These are phyloP conservation scores for Rhimphoctona megacephalus DNA, from an alignment of 2,888 invertebrate species.

Conservation along the genomic window DNA sequence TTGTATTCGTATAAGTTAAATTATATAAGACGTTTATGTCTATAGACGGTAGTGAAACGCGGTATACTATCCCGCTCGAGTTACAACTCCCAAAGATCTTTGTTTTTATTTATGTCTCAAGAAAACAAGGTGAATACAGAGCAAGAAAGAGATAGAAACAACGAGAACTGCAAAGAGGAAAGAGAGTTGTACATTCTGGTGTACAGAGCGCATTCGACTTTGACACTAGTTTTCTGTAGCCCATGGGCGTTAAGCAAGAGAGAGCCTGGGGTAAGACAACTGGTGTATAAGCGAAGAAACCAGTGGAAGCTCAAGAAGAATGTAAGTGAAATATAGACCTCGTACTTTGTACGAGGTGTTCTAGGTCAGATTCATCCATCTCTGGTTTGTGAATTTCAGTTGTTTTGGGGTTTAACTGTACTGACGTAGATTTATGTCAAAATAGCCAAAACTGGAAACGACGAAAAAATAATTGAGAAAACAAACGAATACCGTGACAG, in stretches of 20 bases:
- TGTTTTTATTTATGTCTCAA: conserved; percentile 50
- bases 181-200: conserved; percentile 32
- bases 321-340: conserved; percentile 9
- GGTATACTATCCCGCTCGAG: conserved; percentile 15
- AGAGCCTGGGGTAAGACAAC: conserved; percentile 48
- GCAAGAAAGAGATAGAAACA: not conserved
- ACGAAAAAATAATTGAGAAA: not conserved
- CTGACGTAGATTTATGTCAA: not conserved
- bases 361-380: not conserved
- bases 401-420: not conserved
- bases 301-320: conserved; percentile 44
- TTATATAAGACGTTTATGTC: conserved; percentile 7
- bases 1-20: conserved; percentile 5
- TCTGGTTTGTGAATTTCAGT: not conserved
- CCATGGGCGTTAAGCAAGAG: conserved; percentile 51
- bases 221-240: conserved; percentile 57
- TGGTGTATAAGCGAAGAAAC: conserved; percentile 53
- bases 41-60: conserved; percentile 9
- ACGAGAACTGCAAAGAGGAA: conserved; percentile 27
- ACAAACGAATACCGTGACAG: not conserved
- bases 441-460: too few relatives aligned
- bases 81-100: conserved; percentile 34
- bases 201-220: conserved; percentile 54
- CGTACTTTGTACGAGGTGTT: not conserved
- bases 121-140: conserved; percentile 27